Evolutionary conservation across 2,797 vertebrate species (phyloP).

Genomic region (Picus viridis): DNA sequence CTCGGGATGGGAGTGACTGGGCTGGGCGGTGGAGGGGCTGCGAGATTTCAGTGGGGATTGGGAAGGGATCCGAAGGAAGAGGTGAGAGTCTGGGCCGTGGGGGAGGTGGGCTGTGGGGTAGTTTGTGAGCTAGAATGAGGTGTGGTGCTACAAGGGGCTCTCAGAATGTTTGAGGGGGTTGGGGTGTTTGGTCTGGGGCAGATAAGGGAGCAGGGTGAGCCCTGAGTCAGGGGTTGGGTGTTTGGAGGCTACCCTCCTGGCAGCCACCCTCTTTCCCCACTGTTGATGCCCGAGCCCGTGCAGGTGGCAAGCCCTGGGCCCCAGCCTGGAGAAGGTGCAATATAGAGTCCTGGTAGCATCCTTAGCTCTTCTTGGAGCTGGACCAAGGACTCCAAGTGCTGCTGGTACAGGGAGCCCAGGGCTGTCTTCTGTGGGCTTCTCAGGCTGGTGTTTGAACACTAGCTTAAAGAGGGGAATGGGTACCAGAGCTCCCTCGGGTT

Average conservation of each 20-base stretch:
- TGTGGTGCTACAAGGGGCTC: not conserved
- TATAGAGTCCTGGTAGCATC: not conserved
- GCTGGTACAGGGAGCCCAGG: rapidly evolving
- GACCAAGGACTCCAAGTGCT: rapidly evolving
- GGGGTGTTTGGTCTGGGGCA: not conserved
- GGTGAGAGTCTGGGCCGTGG: no score
- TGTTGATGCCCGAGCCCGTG: not conserved
- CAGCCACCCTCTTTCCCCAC: not conserved
- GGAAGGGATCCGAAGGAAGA: not conserved
- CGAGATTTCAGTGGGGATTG: no score
- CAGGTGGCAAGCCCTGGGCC: not conserved
- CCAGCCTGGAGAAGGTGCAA: not conserved
- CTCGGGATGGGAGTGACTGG: not conserved
- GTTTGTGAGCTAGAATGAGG: not conserved
- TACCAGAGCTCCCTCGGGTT: rapidly evolving
- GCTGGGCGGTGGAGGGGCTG: not conserved
- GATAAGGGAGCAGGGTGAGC: not conserved
- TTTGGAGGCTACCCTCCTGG: no score
- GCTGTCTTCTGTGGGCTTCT: not conserved
- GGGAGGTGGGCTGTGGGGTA: no score
- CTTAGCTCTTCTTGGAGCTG: not conserved
- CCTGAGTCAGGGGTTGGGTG: not conserved
- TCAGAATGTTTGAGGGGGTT: not conserved
- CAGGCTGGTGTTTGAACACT: not conserved
- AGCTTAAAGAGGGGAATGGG: no score